Evolutionary conservation across 1,140 invertebrate genomes (phyloP).

Genomic region (Diorhabda carinulata): DNA sequence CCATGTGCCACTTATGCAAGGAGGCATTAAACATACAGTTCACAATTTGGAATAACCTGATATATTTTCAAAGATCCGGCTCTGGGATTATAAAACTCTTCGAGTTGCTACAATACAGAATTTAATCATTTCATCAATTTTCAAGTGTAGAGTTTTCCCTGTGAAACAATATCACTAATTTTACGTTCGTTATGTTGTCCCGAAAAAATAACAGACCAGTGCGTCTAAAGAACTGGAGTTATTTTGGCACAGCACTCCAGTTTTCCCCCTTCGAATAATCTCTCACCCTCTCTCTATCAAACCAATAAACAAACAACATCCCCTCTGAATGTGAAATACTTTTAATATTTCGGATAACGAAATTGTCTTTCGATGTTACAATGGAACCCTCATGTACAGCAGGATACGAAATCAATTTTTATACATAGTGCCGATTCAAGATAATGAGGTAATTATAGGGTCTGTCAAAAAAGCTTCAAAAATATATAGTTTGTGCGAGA

Average conservation of each 20-base stretch:
- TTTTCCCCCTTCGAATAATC: constrained; percentile 17
- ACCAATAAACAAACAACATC: constrained; percentile 21
- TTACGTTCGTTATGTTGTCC: background rate
- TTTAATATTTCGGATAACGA: constrained; percentile 19
- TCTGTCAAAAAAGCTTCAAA: no score
- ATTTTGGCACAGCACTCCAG: constrained; percentile 13
- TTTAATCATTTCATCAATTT: constrained; percentile 3
- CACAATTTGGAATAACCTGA: no score
- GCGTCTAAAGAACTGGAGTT: constrained; percentile 17
- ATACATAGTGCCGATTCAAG: background rate
- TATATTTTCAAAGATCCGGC: no score
- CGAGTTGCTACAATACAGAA: background rate
- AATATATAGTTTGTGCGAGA: no score
- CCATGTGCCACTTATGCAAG: no score
- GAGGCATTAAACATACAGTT: no score
- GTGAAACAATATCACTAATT: background rate
- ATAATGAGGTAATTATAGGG: background rate
- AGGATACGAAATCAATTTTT: constrained; percentile 1
- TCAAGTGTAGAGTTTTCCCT: background rate
- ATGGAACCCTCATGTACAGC: background rate
- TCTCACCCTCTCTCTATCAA: constrained; percentile 16
- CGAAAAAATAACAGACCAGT: constrained; percentile 1
- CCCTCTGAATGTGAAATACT: constrained; percentile 19
- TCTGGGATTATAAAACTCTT: no score
- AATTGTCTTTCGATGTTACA: constrained; percentile 7